Base-by-base conservation (phyloP, 2,113 vertebrate species). In the Prionailurus bengalensis region DNA sequence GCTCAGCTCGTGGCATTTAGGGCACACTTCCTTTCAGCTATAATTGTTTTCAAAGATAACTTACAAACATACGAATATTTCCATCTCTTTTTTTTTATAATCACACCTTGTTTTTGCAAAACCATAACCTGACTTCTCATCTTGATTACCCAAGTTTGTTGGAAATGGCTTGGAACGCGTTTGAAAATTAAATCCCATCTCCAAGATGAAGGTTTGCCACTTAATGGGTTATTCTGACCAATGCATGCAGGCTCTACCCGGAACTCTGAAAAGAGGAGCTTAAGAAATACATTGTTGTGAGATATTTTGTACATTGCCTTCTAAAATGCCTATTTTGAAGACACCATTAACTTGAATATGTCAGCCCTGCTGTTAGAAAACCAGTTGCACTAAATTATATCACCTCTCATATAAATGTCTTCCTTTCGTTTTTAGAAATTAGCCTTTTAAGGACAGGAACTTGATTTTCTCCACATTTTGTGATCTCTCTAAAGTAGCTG, bases 131-230 rank as follows among this genome's bases (percentile, higher is more conserved):
- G 17, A 79, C 53, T 53, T 79, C 17, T 48, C 42, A 48, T 27
- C 1, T 36, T 84, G 19, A 78, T 74, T 33, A 66, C 4, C 14
- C 53, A 94, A 82, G 31, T 48, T 87, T 83, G 12, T 63, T 81
- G 29, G n/a, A 94, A 85, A 36, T 65, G n/a, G 27, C 33, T 96
- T 71, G 55, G 51, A 84, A 81, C 73, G n/a, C 27, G 76, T 94
- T 66, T 86, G 66, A 89, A 94, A 95, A 68, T 51, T 55, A 70
- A 83, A 73, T 58, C 29, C 39, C 45, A 21, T 21, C 29, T 42
- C 31, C 15, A 53, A 48, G 55, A 48, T 48, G 81, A 95, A 63
- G 25, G 9, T 71, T 92, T 61, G 48, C n/a, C 19, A 58, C 31
- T 92, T 36, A 88, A 31, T 23, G 91, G 9, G 6, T 45, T 88